Base-by-base conservation (phyloP, 2,888 invertebrate species). In the Micoletzkya japonica region DNA sequence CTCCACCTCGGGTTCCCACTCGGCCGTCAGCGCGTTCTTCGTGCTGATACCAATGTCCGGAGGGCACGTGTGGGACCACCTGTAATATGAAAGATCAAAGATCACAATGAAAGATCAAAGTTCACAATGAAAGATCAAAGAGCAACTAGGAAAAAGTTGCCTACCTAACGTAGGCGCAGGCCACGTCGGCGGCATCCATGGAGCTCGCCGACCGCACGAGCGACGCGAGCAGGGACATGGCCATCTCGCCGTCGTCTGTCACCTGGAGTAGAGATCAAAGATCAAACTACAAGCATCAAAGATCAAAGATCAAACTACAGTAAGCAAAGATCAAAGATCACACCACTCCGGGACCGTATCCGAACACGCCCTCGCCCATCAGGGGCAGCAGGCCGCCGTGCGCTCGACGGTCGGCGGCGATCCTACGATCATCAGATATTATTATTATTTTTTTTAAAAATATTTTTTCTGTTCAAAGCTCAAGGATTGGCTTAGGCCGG, bases 201-300 rank as follows among this genome's bases (percentile, higher is more conserved):
- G 17, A 1, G 2, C 28, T 17, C 10, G 32, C 1, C 6, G 36
- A 34, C 4, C 30, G 24, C 14, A 68, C 36, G 20, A 20, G 49
- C 0, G 68, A 68, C 24, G 68, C 57, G 49, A 68, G 68, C 7
- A 68, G 49, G n/a, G 68, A 68, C 58, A 44, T 44, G 37, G 68
- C 68, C 68, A 68, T 68, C 58, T 68, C 68, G 2, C 57, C 57
- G 26, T 68, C 68, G 26, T 68, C 68, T 2, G 68, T 68, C 4
- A 68, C 68, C 68, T 68, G 57, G 1, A 17, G 36, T 17, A 56
- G 56, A n/a, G 26, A 17, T 56, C 56, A 56, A 56, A 56, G 44
- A 44, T 44, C 44, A 56, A 26, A 56, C 56, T 56, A 26, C n/a
- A 56, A 24, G n/a, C 7, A 66, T 14, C 17, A 20, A 28, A 50